phyloP scores from a whole-genome alignment of 2,113 vertebrate genomes.

The Passer domesticus region DNA sequence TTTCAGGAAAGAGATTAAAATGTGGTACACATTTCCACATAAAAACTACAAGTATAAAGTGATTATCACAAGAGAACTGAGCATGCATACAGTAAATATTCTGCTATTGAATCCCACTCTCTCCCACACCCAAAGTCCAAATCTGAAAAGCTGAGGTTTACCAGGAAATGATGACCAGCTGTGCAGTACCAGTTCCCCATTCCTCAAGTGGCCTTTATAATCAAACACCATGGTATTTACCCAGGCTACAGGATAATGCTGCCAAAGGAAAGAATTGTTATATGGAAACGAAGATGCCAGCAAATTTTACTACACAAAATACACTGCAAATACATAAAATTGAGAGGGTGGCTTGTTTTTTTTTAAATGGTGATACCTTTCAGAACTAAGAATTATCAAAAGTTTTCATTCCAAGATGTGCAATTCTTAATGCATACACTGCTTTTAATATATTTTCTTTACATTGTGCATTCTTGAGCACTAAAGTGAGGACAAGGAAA shows the following conservation, averaged over 20 bases:
- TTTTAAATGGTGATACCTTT: neutral
- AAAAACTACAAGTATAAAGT: neutral
- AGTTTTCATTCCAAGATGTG: neutral
- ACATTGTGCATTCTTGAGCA: neutral
- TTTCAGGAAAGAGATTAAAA: neutral
- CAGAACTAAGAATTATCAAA: neutral
- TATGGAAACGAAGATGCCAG: neutral
- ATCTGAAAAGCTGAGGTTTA: slow-evolving; percentile 57
- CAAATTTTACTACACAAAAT: neutral
- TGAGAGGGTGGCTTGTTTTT: neutral
- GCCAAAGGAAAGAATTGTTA: slow-evolving; percentile 29
- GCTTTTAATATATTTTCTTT: neutral
- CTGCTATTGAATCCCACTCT: neutral
- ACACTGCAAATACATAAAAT: neutral
- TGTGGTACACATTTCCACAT: neutral
- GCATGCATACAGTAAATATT: neutral
- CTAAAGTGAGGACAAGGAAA: neutral
- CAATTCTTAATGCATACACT: neutral
- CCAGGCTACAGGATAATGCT: slow-evolving; percentile 99
- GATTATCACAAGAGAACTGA: neutral
- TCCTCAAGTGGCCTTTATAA: slow-evolving; percentile 94
- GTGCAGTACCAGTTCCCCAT: slow-evolving; percentile 87
- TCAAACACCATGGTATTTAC: slow-evolving; percentile 99
- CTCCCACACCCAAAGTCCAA: neutral
- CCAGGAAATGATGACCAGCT: slow-evolving; percentile 99